Base-by-base conservation (phyloP, 2,888 invertebrate genomes). In the Tanaodytes sp. region DNA sequence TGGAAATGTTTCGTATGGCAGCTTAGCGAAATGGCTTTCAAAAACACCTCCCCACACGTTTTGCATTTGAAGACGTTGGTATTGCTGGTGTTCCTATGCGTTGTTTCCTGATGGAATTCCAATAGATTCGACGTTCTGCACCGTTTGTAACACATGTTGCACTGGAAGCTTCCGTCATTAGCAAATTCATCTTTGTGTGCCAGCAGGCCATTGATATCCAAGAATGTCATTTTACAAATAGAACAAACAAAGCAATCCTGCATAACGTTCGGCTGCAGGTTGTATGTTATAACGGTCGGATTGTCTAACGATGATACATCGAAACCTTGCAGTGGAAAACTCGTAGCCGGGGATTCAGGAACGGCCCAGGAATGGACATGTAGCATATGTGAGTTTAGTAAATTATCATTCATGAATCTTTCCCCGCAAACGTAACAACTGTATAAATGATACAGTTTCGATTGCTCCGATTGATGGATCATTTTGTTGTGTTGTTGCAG, bases 1-100 rank as follows among this genome's bases (percentile, higher is more conserved):
- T 71, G 71, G 14, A 67, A 67, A 23, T 67, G 71, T 36, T 27
- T 59, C 3, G 67, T 33, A 20, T 71, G 71, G 15, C 67, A 64
- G 14, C 18, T 45, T 0, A 71, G 48, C 1, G 61, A 55, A 27
- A 64, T 57, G 1, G 54, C 33, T n/a, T 67, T 64, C n/a, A 49
- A 15, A 4, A 64, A 51, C 5, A 61, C 31, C 52, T 71, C 67
- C 0, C 57, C 55, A 15, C 71, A 71, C 8, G 51, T 49, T 12
- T 55, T 18, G 19, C 71, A 71, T 27, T 71, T 71, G 33, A 57
- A 64, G 2, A 39, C 36, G 0, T 27, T 14, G 1, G 18, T n/a
- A 23, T 45, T 55, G 6, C 23, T 8, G 2, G 20, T 9, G 9
- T 55, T 61, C 33, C 42, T 42, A 16, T 71, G 71, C 2, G 71